phyloP scores from a whole-genome alignment of 2,797 vertebrate species.

The Yasuhikotakia modesta region DNA sequence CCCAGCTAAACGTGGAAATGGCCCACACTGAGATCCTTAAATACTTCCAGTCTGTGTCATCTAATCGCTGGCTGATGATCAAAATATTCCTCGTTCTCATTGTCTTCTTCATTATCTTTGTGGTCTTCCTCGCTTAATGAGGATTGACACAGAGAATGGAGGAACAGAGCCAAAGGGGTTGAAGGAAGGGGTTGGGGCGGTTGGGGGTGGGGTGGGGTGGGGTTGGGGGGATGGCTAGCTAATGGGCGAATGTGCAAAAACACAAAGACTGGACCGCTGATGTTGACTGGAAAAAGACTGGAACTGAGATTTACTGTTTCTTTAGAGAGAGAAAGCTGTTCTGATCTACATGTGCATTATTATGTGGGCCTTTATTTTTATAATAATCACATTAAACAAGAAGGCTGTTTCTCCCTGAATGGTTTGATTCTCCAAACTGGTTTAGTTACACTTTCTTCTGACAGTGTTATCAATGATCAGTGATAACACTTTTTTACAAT shows the following conservation, averaged over 20 bases:
- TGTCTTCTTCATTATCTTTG: slow-evolving; percentile 94
- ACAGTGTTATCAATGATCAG: slow-evolving; percentile 52
- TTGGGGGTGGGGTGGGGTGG: too few relatives aligned
- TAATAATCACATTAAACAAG: slow-evolving; percentile 36
- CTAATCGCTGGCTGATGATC: slow-evolving; percentile 96
- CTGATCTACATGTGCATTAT: slow-evolving; percentile 45
- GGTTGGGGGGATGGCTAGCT: slow-evolving; percentile 50
- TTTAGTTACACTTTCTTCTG: slow-evolving; percentile 61
- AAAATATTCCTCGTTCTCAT: slow-evolving; percentile 96
- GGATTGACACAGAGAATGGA: slow-evolving; percentile 15
- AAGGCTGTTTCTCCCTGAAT: slow-evolving; percentile 70
- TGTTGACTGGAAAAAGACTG: slow-evolving; percentile 13
- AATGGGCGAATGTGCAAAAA: slow-evolving; percentile 59
- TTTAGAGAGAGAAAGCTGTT: slow-evolving; percentile 33
- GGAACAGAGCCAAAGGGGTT: slow-evolving; percentile 37
- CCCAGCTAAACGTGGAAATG: slow-evolving; percentile 89
- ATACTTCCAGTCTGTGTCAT: slow-evolving; percentile 95
- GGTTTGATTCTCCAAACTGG: slow-evolving; percentile 86
- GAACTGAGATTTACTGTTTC: slow-evolving; percentile 41
- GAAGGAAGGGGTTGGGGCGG: too few relatives aligned
- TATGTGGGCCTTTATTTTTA: slow-evolving; percentile 49
- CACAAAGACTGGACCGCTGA: slow-evolving; percentile 25
- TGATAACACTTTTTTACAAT: slow-evolving; percentile 58
- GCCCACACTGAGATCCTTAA: slow-evolving; percentile 94
- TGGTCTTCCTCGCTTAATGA: slow-evolving; percentile 92